Evolutionary conservation across 2,113 vertebrate species (phyloP).

Genomic region (Nothobranchius furzeri): DNA sequence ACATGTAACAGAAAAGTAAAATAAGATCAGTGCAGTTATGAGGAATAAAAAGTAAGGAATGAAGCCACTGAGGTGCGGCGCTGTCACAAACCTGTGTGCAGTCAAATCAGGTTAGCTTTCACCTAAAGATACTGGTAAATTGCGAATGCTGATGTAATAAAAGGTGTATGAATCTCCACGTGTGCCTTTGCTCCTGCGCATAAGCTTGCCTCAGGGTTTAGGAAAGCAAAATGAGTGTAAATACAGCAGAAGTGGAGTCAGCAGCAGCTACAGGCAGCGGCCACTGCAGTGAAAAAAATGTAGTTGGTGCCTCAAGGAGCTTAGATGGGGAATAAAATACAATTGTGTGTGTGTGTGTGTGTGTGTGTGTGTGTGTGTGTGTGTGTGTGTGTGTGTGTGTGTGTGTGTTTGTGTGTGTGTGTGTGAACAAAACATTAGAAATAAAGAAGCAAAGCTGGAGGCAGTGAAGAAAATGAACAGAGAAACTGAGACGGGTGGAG

Average conservation of each 20-base stretch:
- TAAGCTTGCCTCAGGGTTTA: conserved; percentile 20
- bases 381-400: not conserved
- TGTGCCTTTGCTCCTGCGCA: not conserved
- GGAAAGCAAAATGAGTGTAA: conserved; percentile 38
- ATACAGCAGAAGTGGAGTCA: conserved; percentile 41
- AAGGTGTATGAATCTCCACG: conserved; percentile 4
- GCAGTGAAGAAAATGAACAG: conserved; percentile 22
- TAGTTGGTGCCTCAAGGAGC: conserved; percentile 49
- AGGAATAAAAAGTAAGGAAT: not conserved
- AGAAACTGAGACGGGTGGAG: not conserved
- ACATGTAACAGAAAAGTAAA: conserved; percentile 6
- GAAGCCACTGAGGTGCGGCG: not conserved
- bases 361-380: not conserved
- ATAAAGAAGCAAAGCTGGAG: conserved; percentile 32
- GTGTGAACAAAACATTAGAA: conserved; percentile 14
- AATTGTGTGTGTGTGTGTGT: not conserved
- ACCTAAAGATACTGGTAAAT: not conserved
- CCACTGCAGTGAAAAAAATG: conserved; percentile 29
- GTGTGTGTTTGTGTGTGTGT: not conserved
- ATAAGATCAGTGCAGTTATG: not conserved
- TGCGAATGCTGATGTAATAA: conserved; percentile 18
- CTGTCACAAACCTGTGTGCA: not conserved
- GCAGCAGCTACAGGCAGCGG: conserved; percentile 36
- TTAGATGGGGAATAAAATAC: conserved; percentile 28
- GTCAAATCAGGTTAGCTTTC: conserved; percentile 15